These are phyloP conservation scores for Pangasius krempfi DNA, from an alignment of 2,797 vertebrate species.

Conservation along the genomic window DNA sequence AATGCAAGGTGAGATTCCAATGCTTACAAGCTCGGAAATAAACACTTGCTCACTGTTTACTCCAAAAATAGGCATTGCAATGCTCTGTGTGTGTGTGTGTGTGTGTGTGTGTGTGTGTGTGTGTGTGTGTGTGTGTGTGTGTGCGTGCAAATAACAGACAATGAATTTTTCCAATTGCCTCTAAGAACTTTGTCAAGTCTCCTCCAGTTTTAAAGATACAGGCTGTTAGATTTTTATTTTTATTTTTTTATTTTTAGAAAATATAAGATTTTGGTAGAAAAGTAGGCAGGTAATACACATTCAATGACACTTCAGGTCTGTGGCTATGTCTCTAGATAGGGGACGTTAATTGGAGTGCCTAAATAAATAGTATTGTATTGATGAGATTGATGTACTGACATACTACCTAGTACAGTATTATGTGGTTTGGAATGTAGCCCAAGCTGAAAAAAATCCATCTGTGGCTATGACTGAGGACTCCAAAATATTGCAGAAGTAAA, in stretches of 20 bases:
- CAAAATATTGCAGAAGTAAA: background rate
- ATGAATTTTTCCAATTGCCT: background rate
- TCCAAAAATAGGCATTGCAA: background rate
- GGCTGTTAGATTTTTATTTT: background rate
- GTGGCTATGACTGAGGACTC: background rate
- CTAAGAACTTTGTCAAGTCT: background rate
- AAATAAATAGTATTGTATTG: too few relatives aligned
- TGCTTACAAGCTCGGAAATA: background rate
- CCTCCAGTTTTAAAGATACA: background rate
- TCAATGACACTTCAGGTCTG: background rate
- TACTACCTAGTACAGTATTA: background rate
- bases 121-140: too few relatives aligned
- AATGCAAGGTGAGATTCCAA: constrained; percentile 80
- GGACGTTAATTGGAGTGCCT: background rate
- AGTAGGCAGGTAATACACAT: background rate
- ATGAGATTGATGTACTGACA: background rate
- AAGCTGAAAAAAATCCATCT: background rate
- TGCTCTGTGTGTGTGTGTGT: background rate
- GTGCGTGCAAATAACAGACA: background rate
- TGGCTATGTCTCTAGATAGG: background rate
- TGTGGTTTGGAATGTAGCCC: background rate
- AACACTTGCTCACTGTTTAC: background rate
- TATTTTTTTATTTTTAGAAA: background rate
- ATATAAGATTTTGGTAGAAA: background rate
- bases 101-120: too few relatives aligned